Conservation (phyloP, 1,140 invertebrate genomes). For the Rhyacophila brunnea region DNA sequence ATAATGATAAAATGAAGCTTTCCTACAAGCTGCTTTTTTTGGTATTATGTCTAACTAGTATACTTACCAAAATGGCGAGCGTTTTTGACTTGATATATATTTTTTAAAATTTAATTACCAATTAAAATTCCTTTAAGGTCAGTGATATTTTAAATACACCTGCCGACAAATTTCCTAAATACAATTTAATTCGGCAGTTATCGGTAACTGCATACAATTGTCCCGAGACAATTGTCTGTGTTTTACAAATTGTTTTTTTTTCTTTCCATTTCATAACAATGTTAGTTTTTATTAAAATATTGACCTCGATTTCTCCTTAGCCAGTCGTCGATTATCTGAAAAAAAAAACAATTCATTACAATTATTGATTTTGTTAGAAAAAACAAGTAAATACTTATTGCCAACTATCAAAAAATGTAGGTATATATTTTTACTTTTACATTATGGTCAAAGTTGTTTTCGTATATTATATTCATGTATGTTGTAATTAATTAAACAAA, state of each 20-base stretch:
- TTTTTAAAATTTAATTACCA: conserved; percentile 35
- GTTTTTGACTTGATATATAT: conserved; percentile 49
- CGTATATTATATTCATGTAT: too few relatives aligned
- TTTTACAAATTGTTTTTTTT: conserved; percentile 21
- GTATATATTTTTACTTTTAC: too few relatives aligned
- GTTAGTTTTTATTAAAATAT: conserved; percentile 33
- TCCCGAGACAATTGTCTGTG: conserved; percentile 17
- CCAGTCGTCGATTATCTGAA: conserved; percentile 33
- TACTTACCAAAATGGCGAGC: conserved; percentile 53
- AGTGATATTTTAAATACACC: conserved; percentile 43
- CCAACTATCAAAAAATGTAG: too few relatives aligned
- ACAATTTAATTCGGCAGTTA: conserved; percentile 31
- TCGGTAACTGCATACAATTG: conserved; percentile 23
- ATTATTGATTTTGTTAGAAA: too few relatives aligned
- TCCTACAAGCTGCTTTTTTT: conserved; percentile 55
- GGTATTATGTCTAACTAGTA: conserved; percentile 57
- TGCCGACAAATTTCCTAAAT: conserved; percentile 35
- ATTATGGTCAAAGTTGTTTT: too few relatives aligned
- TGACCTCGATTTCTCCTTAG: conserved; percentile 34
- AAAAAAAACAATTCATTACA: conserved; percentile 10
- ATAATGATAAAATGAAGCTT: conserved; percentile 59
- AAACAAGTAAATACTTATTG: too few relatives aligned
- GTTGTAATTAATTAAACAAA: too few relatives aligned
- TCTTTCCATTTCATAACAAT: conserved; percentile 28
- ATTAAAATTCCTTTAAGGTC: conserved; percentile 52